These are phyloP conservation scores for Caenorhabditis sp. DNA, from an alignment of 2,888 invertebrate species.

Conservation along the genomic window DNA sequence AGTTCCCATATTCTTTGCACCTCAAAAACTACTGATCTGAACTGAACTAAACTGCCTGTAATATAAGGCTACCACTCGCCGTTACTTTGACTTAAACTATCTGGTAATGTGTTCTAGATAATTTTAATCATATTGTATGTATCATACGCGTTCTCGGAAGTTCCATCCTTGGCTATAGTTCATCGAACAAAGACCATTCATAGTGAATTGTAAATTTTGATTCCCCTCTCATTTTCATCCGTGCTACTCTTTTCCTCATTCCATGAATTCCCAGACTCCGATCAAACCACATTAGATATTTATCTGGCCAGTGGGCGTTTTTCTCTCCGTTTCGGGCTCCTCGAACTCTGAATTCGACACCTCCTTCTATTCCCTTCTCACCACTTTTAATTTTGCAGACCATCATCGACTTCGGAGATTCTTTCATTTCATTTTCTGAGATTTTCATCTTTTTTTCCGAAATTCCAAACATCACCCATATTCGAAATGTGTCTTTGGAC, in stretches of 20 bases:
- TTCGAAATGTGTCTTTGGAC: conserved; percentile 3
- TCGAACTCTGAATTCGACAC: conserved; percentile 41
- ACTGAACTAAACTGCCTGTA: too few relatives aligned
- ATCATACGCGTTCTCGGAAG: too few relatives aligned
- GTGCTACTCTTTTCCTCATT: background rate
- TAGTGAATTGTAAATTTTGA: background rate
- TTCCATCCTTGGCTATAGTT: too few relatives aligned
- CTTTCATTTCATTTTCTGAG: conserved; percentile 24
- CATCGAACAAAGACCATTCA: too few relatives aligned
- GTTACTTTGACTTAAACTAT: too few relatives aligned
- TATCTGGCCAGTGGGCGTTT: conserved; percentile 29
- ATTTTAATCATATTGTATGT: too few relatives aligned
- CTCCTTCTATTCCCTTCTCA: conserved; percentile 5
- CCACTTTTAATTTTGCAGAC: background rate
- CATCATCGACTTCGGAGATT: background rate
- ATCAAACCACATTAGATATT: conserved; percentile 14
- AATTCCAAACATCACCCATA: conserved; percentile 3
- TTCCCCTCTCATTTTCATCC: background rate
- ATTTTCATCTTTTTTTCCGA: background rate
- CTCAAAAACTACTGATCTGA: too few relatives aligned
- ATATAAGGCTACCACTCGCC: too few relatives aligned
- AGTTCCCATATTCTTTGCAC: background rate
- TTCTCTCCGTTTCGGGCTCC: conserved; percentile 3
- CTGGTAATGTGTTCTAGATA: too few relatives aligned
- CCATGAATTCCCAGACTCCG: background rate